phyloP scores from a whole-genome alignment of 2,797 vertebrate genomes.

The Danio albolineatus region DNA sequence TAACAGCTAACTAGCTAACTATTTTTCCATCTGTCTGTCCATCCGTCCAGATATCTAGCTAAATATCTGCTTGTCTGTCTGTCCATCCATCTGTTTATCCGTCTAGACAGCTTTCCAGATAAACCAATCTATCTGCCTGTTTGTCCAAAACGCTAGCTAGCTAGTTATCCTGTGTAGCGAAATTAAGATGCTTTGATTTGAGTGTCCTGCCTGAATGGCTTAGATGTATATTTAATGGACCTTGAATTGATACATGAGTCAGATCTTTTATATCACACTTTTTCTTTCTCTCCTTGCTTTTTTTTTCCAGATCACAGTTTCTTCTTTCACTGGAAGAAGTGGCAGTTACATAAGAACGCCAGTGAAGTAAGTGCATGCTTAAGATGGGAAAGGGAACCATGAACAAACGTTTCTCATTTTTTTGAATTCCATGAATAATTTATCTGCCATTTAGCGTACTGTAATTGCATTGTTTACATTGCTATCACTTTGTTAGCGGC shows the following conservation, averaged over 20 bases:
- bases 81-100: neutral
- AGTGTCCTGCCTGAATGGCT: neutral
- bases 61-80: no score
- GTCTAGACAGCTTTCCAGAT: neutral
- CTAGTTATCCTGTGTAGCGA: no score
- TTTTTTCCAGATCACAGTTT: constrained; percentile 16
- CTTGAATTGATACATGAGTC: constrained; percentile 12
- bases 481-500: neutral
- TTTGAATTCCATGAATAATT: neutral
- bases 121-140: no score
- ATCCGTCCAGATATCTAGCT: no score
- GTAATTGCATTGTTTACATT: neutral
- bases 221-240: constrained; percentile 14
- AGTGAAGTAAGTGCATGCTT: constrained; percentile 6
- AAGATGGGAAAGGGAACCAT: neutral
- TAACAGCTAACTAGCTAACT: no score
- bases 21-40: no score
- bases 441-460: neutral
- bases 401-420: neutral
- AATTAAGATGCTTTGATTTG: neutral
- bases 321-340: constrained; percentile 9
- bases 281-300: neutral
- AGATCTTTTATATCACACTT: constrained; percentile 12
- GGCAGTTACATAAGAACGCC: constrained; percentile 13
- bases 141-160: no score